These are phyloP conservation scores for Leucoraja erinaceus DNA, from an alignment of 2,113 vertebrate genomes.

Conservation along the genomic window DNA sequence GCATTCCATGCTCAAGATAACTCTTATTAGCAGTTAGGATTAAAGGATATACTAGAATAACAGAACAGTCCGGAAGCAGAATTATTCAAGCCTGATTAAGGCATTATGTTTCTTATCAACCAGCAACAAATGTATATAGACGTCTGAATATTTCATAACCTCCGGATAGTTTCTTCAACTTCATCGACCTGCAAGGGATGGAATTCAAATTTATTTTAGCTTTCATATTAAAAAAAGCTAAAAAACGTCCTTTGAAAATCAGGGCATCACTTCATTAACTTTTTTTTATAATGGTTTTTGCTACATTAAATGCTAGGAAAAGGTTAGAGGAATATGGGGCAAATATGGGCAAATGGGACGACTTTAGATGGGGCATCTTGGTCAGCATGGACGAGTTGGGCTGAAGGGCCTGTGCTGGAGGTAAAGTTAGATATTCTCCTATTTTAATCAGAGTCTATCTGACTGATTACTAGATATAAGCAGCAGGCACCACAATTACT, in stretches of 20 bases:
- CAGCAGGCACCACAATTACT: conserved; percentile 30
- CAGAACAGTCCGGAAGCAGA: no score
- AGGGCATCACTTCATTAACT: no score
- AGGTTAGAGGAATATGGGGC: no score
- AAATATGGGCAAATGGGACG: no score
- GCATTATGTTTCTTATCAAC: background rate
- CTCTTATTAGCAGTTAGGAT: background rate
- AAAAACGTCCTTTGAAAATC: no score
- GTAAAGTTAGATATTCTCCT: background rate
- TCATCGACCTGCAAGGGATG: background rate
- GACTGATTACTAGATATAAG: conserved; percentile 16
- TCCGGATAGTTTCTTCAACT: background rate
- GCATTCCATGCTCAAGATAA: conserved; percentile 3
- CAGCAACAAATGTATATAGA: background rate
- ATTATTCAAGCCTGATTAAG: background rate
- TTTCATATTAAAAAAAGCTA: no score
- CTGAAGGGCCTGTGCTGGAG: no score
- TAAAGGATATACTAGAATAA: background rate
- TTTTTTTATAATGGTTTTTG: no score
- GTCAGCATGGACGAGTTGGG: no score
- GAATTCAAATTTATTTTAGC: background rate
- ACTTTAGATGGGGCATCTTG: no score
- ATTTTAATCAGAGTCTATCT: background rate
- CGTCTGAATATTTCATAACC: conserved; percentile 7
- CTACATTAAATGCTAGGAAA: no score